phyloP scores from a whole-genome alignment of 2,113 vertebrate species.

The Vombatus ursinus region DNA sequence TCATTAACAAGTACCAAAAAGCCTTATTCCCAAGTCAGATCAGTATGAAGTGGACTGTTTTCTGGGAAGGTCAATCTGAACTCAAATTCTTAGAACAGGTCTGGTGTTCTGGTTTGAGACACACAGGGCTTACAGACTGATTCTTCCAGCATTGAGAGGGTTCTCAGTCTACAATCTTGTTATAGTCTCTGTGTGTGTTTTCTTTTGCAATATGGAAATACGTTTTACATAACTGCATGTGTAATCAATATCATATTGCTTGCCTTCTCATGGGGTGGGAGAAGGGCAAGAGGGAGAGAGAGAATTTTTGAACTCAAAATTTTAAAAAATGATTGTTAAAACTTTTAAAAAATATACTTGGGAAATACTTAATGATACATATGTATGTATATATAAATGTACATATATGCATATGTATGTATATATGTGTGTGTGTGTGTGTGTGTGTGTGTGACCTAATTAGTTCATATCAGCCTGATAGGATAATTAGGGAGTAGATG shows the following conservation, averaged over 20 bases:
- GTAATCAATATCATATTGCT: background rate
- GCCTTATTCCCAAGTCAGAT: constrained; percentile 27
- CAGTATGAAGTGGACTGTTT: constrained; percentile 19
- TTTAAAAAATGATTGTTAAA: background rate
- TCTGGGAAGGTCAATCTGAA: constrained; percentile 54
- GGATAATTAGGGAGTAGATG: constrained; percentile 28
- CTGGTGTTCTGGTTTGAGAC: constrained; percentile 16
- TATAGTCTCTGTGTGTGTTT: background rate
- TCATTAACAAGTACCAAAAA: constrained; percentile 45
- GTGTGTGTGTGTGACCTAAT: background rate
- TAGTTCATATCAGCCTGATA: constrained; percentile 23
- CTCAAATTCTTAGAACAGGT: constrained; percentile 51
- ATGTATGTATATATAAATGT: no score
- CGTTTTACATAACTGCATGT: background rate
- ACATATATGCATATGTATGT: no score
- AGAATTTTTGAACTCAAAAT: background rate
- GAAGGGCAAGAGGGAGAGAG: background rate
- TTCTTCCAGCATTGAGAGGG: constrained; percentile 58
- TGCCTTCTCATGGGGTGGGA: background rate
- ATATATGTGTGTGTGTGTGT: no score
- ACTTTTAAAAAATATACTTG: background rate
- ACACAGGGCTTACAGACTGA: constrained; percentile 39
- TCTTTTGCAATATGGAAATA: background rate
- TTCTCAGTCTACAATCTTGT: constrained; percentile 61
- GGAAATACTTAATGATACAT: background rate